Evolutionary conservation across 1,140 invertebrate genomes (phyloP), one percentile per base, ranked within the genome.

Genomic region (Pseudomyrmex sp.): DNA sequence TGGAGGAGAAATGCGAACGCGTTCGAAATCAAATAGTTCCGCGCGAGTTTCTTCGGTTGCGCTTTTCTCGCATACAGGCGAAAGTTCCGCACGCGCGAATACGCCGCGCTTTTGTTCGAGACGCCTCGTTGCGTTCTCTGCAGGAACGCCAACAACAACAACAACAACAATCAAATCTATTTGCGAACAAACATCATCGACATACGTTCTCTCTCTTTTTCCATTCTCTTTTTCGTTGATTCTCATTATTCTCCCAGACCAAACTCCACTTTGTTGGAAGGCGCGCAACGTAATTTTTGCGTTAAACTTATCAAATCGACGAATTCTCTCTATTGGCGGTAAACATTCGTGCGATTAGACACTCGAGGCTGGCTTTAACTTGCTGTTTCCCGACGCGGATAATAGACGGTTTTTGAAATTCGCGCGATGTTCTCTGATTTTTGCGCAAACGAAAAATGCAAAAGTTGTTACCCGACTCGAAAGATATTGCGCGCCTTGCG

Each of bases 1-100:
- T 7, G 52, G 54, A 9, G 18, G 44, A 2, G 66, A 66, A 80
- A 80, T 80, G 65, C 76, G 59, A 12, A 15, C 61, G 46, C 62
- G 73, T 65, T 50, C 48, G 44, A 61, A 80, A 80, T 80, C 54
- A 35, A 80, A 80, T 70, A 72, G 44, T 70, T 70, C 8, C 20
- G 20, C 18, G 66, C 18, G 66, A 69, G 66, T 50, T 80, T 80
- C 76, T 80, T 80, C 76, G 35, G 44, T 12, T 58, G 23, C 12
- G 66, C 46, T 80, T 52, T n/a, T 58, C 2, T 23, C 9, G 44
- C 54, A 20, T 5, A 35, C 0, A 20, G 20, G 0, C 35, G 46
- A 59, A 80, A 80, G 65, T 80, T 80, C 59, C 15, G n/a, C n/a
- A 20, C 65, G 15, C 54, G 20, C 4, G 54, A 12, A 66, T 68